A percentile compares a stretch with the other conserved stretches of the same genome.
phyloP scores from a whole-genome alignment of 2,113 vertebrate genomes.

The Turnix velox region DNA sequence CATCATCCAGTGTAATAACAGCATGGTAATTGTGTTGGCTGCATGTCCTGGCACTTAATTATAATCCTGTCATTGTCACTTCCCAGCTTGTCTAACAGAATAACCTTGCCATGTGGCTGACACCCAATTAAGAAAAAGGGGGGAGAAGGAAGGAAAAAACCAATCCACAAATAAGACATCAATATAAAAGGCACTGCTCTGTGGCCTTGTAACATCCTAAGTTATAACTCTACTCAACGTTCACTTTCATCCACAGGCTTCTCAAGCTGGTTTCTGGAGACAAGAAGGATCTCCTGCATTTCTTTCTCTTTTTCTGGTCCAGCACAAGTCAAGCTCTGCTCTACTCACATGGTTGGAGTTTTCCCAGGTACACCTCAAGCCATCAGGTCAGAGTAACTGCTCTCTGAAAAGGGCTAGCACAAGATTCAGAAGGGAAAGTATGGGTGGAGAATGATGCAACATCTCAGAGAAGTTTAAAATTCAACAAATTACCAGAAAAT shows the following conservation, averaged over 20 bases:
- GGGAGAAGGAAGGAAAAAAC: background rate
- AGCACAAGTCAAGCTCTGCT: background rate
- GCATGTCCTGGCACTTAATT: slow-evolving; percentile 73
- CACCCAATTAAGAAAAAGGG: slow-evolving; percentile 31
- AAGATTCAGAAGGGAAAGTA: background rate
- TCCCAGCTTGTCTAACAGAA: slow-evolving; percentile 65
- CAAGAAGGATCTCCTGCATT: background rate
- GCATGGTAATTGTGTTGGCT: slow-evolving; percentile 70
- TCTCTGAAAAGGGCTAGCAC: background rate
- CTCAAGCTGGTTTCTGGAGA: background rate
- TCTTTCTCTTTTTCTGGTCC: background rate
- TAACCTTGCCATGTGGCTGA: slow-evolving; percentile 69
- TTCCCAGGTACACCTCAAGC: background rate
- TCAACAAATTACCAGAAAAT: too few species aligned
- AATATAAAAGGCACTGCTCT: background rate
- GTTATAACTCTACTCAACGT: background rate
- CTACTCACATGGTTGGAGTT: background rate
- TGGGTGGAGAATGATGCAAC: background rate
- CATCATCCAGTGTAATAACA: slow-evolving; percentile 68
- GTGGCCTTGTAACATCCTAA: background rate
- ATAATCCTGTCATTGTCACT: slow-evolving; percentile 71
- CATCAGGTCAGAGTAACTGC: background rate
- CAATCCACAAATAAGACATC: background rate
- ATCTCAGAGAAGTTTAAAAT: background rate
- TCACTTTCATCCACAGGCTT: background rate